A percentile compares a stretch with the other conserved stretches of the same genome.
Conservation (phyloP, 1,140 invertebrate genomes). For the Zaprionus nigranus region DNA sequence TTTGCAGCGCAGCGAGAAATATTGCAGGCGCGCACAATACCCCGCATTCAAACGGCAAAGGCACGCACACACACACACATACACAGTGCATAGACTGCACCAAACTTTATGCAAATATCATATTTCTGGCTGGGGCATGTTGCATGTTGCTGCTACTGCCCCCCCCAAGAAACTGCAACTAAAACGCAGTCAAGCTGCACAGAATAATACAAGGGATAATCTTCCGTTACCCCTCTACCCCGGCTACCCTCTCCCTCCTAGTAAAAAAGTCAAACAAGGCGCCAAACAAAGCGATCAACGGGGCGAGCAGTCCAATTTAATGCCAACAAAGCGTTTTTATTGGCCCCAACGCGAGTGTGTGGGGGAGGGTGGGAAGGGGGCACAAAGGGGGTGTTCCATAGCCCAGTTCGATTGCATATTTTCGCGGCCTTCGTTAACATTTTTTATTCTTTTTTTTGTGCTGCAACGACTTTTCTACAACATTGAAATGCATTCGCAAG, state of each 20-base stretch:
- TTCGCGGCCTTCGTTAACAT: slow-evolving; percentile 66
- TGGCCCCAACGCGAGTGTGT: slow-evolving; percentile 19
- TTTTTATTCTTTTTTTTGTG: slow-evolving; percentile 23
- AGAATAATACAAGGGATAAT: slow-evolving; percentile 77
- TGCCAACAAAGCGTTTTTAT: slow-evolving; percentile 74
- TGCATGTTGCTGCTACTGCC: no score
- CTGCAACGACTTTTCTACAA: slow-evolving; percentile 46
- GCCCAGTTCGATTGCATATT: slow-evolving; percentile 56
- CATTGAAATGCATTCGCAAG: slow-evolving; percentile 69
- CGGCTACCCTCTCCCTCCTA: not conserved
- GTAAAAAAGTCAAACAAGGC: slow-evolving; percentile 50
- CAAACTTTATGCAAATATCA: slow-evolving; percentile 54
- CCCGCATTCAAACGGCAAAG: slow-evolving; percentile 7
- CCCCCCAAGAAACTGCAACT: slow-evolving; percentile 68
- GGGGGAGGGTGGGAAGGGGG: not conserved
- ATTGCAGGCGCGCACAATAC: slow-evolving; percentile 2
- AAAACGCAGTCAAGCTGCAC: slow-evolving; percentile 75
- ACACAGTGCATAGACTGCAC: slow-evolving; percentile 5
- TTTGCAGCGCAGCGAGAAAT: slow-evolving; percentile 12
- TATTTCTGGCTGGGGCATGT: slow-evolving; percentile 3
- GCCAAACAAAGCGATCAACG: slow-evolving; percentile 33
- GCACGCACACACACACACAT: not conserved
- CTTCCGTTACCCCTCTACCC: not conserved
- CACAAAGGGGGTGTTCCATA: slow-evolving; percentile 3
- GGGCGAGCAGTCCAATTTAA: slow-evolving; percentile 52